Percentiles rank a stretch among this genome's conserved stretches.
Conservation (phyloP, 2,888 invertebrate genomes). For the Tuta absoluta region DNA sequence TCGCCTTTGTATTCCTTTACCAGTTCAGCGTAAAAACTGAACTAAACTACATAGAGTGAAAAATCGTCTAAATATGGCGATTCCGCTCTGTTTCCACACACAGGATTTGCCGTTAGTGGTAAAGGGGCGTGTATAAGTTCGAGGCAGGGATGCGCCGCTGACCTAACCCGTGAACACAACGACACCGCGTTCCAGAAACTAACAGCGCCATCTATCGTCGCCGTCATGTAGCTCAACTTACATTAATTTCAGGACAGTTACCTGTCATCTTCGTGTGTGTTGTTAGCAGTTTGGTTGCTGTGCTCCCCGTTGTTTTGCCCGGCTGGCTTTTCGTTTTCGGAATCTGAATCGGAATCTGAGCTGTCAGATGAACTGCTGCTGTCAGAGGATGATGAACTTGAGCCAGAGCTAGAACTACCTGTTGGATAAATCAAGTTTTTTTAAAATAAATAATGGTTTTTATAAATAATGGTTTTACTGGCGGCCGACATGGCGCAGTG, state of each 20-base stretch:
- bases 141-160: too few relatives aligned
- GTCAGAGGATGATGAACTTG: constrained; percentile 61
- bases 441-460: too few relatives aligned
- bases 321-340: constrained; percentile 41
- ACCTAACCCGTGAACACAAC: background rate
- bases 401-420: constrained; percentile 66
- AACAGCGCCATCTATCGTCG: background rate
- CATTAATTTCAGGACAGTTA: background rate
- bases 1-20: too few relatives aligned
- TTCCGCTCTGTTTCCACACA: too few relatives aligned
- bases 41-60: too few relatives aligned
- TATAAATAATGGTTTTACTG: too few relatives aligned
- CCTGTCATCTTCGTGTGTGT: constrained; percentile 53
- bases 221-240: background rate
- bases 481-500: too few relatives aligned
- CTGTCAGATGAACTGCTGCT: constrained; percentile 67
- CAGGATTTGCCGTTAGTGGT: too few relatives aligned
- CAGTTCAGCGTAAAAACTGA: too few relatives aligned
- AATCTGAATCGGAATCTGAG: constrained; percentile 62
- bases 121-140: too few relatives aligned
- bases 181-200: background rate
- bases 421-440: constrained; percentile 31
- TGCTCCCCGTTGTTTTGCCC: constrained; percentile 9
- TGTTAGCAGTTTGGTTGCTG: constrained; percentile 25
- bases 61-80: too few relatives aligned